Percentiles rank a stretch among this genome's conserved stretches.
Conservation (phyloP, 2,797 vertebrate species). For the Pteropus rufus region DNA sequence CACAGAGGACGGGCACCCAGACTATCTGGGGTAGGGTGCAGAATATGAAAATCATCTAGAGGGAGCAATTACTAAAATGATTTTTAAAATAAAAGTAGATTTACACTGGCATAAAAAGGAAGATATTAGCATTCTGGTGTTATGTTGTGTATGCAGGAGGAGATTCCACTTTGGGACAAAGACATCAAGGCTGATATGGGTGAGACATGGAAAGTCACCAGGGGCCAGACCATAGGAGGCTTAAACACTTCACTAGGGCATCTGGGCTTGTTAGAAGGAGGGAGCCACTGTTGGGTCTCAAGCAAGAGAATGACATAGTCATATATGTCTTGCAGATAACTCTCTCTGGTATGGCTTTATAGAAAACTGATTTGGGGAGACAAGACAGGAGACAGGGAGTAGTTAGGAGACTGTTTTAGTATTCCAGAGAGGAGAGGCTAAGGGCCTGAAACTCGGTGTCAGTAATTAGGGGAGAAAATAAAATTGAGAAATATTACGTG, state of each 20-base stretch:
- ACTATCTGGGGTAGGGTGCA: not conserved
- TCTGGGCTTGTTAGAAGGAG: not conserved
- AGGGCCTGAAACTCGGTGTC: not conserved
- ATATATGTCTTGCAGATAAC: not conserved
- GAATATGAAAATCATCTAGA: not conserved
- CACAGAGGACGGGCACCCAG: not conserved
- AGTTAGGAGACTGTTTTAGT: not conserved
- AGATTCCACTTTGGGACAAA: not conserved
- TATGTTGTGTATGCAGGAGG: not conserved
- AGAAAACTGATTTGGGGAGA: not conserved
- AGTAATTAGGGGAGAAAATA: not conserved
- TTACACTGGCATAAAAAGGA: not conserved
- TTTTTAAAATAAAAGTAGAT: slow-evolving; percentile 25
- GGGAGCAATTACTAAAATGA: not conserved
- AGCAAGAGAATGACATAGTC: not conserved
- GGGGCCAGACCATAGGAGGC: not conserved
- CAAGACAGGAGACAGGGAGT: not conserved
- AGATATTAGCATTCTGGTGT: not conserved
- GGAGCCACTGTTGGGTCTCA: not conserved
- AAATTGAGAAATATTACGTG: not conserved
- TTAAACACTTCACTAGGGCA: not conserved
- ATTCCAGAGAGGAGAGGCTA: not conserved
- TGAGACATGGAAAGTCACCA: not conserved
- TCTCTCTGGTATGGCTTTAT: not conserved
- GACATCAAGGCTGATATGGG: not conserved